Percentiles rank a stretch among this genome's conserved stretches.
These are phyloP conservation scores for Brachypteracias leptosomus DNA, from an alignment of 2,113 vertebrate genomes.

Conservation along the genomic window DNA sequence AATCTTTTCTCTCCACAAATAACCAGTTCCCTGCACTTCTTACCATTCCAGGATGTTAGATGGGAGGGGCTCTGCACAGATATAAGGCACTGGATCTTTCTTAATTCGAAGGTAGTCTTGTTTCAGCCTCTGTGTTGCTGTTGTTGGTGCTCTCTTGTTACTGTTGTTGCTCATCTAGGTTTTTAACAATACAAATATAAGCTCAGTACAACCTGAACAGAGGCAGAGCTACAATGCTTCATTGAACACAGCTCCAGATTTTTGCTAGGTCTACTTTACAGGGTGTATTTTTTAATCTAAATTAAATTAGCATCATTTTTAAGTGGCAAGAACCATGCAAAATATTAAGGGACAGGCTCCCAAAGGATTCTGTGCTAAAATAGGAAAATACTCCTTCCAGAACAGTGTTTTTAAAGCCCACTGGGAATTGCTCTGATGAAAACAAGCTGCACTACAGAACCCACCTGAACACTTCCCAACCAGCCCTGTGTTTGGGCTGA, in stretches of 20 bases:
- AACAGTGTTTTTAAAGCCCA: neutral
- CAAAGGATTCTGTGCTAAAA: neutral
- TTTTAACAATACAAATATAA: neutral
- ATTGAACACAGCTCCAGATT: neutral
- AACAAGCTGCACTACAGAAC: neutral
- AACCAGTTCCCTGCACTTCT: neutral
- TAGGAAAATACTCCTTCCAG: neutral
- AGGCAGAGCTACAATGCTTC: accelerated
- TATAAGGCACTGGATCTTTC: conserved; percentile 99
- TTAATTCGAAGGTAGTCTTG: conserved; percentile 99
- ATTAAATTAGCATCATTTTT: neutral
- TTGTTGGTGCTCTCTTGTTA: conserved; percentile 94
- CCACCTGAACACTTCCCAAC: neutral
- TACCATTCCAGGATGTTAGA: conserved; percentile 98
- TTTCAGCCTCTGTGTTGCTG: conserved; percentile 94
- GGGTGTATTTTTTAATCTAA: neutral
- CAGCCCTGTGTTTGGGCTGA: neutral
- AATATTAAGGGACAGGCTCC: neutral
- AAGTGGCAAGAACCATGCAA: neutral
- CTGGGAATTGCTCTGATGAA: neutral
- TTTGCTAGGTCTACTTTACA: neutral
- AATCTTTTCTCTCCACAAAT: neutral
- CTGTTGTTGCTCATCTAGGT: conserved; percentile 93
- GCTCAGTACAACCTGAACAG: neutral
- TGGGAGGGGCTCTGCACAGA: conserved; percentile 95